Percentiles rank a stretch among this genome's conserved stretches.
These are phyloP conservation scores for Spongilla lacustris DNA, from an alignment of 37 sponge, comb jelly and placozoan species.

Conservation along the genomic window DNA sequence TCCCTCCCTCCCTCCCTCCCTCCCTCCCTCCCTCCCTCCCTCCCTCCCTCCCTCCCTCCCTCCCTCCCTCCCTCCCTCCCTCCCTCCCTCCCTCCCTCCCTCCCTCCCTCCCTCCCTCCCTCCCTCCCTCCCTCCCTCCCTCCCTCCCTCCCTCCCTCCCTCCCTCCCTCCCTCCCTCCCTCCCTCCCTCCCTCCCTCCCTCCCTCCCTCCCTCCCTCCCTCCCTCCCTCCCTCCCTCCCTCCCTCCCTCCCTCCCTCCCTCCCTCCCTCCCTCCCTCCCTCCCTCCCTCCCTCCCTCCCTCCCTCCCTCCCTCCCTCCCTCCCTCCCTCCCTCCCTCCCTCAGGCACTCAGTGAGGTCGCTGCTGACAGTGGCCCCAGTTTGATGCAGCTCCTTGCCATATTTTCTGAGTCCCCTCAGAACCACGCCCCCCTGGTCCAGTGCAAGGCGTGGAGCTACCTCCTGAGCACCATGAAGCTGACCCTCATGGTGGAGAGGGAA, in stretches of 20 bases:
- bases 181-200: too few species aligned
- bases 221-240: neutral
- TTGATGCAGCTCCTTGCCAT: conserved; percentile 39
- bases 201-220: neutral
- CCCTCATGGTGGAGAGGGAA: conserved; percentile 14
- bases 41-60: too few species aligned
- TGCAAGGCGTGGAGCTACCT: conserved; percentile 8
- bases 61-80: too few species aligned
- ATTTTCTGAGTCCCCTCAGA: conserved; percentile 38
- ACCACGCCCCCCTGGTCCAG: conserved; percentile 22
- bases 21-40: too few species aligned
- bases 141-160: too few species aligned
- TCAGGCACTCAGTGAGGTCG: neutral
- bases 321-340: neutral
- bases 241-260: neutral
- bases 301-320: neutral
- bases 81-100: too few species aligned
- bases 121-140: too few species aligned
- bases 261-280: neutral
- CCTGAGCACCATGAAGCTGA: conserved; percentile 62
- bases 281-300: neutral
- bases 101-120: too few species aligned
- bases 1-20: too few species aligned
- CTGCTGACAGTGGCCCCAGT: neutral
- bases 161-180: too few species aligned